Evolutionary conservation across 2,888 invertebrate genomes (phyloP), one percentile per base, ranked within the genome.

Genomic region (Antheraea assamensis): DNA sequence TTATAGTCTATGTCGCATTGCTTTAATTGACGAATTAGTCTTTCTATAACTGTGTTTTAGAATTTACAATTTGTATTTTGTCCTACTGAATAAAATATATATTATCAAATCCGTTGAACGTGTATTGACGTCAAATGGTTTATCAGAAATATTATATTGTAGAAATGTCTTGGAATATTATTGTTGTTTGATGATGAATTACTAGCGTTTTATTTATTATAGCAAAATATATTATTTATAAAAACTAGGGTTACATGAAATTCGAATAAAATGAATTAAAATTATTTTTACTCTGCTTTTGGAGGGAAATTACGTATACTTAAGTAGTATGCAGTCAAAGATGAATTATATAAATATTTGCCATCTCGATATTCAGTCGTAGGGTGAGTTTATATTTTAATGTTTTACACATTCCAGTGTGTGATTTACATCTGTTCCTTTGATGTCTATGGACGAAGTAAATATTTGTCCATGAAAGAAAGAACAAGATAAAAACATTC

Each of bases 1-100:
- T 17, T 55, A 68, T 71, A 13, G 58, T 55, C 35, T 10, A 64
- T 71, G 24, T n/a, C 71, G 15, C 21, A 35, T 71, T 58, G 58
- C n/a, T n/a, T 61, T 71, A 30, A 35, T 68, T 58, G 55, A 10
- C n/a, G 4, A 35, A 68, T 68, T 64, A 30, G 61, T 64, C 27
- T 17, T n/a, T 58, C 24, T 58, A 8, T n/a, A 58, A n/a, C 0
- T 35, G 10, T 35, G 2, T 35, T 24, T 7, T 58, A n/a, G n/a
- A 24, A 24, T 58, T 13, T 13, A 3, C n/a, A 58, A 24, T 24
- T 58, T 24, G 3, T 24, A 58, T 13, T 8, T 24, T 58, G 24
- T 58, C n/a, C n/a, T 10, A n/a, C 5, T 13, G 58, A 58, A 15
- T 58, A 58, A 24, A 24, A 58, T 58, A n/a, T 58, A 58, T 58